phyloP scores from a whole-genome alignment of 2,113 vertebrate species.

The Gnathonemus echidnorhynchus region DNA sequence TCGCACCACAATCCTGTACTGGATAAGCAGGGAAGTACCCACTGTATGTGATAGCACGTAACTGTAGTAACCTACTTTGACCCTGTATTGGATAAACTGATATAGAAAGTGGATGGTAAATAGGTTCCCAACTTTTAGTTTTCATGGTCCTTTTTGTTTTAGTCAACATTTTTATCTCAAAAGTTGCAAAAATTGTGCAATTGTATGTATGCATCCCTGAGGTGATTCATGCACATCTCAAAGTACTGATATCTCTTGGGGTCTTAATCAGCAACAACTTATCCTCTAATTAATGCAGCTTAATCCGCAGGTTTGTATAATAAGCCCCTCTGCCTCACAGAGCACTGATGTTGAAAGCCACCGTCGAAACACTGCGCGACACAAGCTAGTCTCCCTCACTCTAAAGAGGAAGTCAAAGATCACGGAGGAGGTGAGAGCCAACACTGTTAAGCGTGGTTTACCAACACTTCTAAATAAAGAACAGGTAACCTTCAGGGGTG shows the following conservation, averaged over 20 bases:
- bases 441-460: not conserved
- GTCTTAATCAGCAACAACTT: not conserved
- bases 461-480: not conserved
- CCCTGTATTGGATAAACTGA: not conserved
- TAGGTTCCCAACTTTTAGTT: not conserved
- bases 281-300: not conserved
- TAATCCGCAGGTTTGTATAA: not conserved
- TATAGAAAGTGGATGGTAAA: not conserved
- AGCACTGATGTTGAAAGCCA: slow-evolving; percentile 66
- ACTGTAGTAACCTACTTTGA: not conserved
- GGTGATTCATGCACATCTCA: not conserved
- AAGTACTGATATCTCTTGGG: not conserved
- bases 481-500: not conserved
- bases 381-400: slow-evolving; percentile 93
- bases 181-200: not conserved
- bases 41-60: not conserved
- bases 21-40: not conserved
- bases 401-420: slow-evolving; percentile 98
- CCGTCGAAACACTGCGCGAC: slow-evolving; percentile 86
- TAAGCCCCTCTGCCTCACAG: slow-evolving; percentile 44
- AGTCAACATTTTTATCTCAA: not conserved
- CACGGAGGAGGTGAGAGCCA: slow-evolving; percentile 81
- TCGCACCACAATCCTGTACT: not conserved
- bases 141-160: not conserved
- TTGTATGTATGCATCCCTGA: not conserved